These are phyloP conservation scores for Calliphora vomitoria DNA, from an alignment of 2,888 invertebrate genomes.

Conservation along the genomic window DNA sequence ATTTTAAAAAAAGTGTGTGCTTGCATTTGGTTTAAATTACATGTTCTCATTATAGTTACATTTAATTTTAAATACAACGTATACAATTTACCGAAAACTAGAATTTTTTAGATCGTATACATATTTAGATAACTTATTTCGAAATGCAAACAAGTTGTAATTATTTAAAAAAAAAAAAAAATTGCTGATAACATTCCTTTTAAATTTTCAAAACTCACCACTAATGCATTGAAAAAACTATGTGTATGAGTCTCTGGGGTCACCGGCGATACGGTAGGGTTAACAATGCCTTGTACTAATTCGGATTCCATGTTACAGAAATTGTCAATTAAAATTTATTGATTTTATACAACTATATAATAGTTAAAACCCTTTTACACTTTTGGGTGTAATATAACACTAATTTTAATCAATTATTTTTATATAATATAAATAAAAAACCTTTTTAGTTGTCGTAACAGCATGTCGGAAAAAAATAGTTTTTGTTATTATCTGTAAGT, in stretches of 20 bases:
- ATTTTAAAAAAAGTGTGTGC: too few relatives aligned
- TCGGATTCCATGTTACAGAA: constrained; percentile 44
- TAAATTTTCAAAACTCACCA: constrained; percentile 66
- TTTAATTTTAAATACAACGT: too few relatives aligned
- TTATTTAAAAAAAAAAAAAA: too few relatives aligned
- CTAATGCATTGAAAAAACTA: constrained; percentile 72
- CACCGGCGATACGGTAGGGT: constrained; percentile 29
- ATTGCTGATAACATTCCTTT: neutral
- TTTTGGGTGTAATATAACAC: neutral
- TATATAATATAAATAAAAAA: neutral
- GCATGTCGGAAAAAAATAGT: neutral
- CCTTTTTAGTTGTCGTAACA: neutral
- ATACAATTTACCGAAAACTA: too few relatives aligned
- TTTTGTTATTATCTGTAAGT: constrained; percentile 23
- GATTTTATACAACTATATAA: constrained; percentile 7
- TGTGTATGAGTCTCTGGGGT: constrained; percentile 33
- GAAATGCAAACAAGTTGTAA: too few relatives aligned
- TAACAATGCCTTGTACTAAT: constrained; percentile 26
- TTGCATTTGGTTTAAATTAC: too few relatives aligned
- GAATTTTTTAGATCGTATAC: too few relatives aligned
- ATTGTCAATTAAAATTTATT: neutral
- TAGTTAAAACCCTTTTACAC: constrained; percentile 14
- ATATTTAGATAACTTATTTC: neutral
- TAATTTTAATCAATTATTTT: neutral
- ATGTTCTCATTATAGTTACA: too few relatives aligned